phyloP scores from a whole-genome alignment of 2,797 vertebrate genomes.

The Oryzias dopingdopingensis region DNA sequence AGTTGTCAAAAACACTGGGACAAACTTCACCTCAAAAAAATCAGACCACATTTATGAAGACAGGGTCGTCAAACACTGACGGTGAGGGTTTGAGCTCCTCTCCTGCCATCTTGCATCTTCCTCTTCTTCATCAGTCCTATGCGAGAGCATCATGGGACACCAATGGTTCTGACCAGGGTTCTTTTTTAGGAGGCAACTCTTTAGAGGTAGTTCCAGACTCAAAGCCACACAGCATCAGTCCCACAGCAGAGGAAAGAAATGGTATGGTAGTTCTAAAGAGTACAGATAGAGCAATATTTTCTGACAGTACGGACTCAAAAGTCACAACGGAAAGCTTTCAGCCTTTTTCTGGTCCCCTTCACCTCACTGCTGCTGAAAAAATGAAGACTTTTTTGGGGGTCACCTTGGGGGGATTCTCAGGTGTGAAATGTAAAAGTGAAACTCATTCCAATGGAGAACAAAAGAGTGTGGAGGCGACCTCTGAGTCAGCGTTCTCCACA shows the following conservation, averaged over 20 bases:
- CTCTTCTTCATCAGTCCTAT: slow-evolving; percentile 74
- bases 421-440: slow-evolving; percentile 25
- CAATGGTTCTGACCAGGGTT: slow-evolving; percentile 42
- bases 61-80: slow-evolving; percentile 39
- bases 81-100: slow-evolving; percentile 60
- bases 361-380: slow-evolving; percentile 27
- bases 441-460: slow-evolving; percentile 18
- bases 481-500: slow-evolving; percentile 54
- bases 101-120: slow-evolving; percentile 74
- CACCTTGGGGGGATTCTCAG: slow-evolving; percentile 36
- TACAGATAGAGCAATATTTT: slow-evolving; percentile 69
- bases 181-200: slow-evolving; percentile 32
- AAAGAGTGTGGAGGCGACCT: slow-evolving; percentile 44
- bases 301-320: slow-evolving; percentile 42
- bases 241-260: slow-evolving; percentile 56
- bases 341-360: slow-evolving; percentile 31
- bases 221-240: slow-evolving; percentile 43
- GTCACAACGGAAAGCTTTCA: slow-evolving; percentile 49
- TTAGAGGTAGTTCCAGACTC: slow-evolving; percentile 28
- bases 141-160: slow-evolving; percentile 60
- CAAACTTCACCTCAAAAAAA: slow-evolving; percentile 60
- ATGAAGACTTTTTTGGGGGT: slow-evolving; percentile 28
- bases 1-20: slow-evolving; percentile 42
- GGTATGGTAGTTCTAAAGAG: slow-evolving; percentile 60
- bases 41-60: slow-evolving; percentile 57